Percentiles rank a stretch among this genome's conserved stretches.
Evolutionary conservation across 2,888 invertebrate genomes (phyloP).

Genomic region (Labia minor): DNA sequence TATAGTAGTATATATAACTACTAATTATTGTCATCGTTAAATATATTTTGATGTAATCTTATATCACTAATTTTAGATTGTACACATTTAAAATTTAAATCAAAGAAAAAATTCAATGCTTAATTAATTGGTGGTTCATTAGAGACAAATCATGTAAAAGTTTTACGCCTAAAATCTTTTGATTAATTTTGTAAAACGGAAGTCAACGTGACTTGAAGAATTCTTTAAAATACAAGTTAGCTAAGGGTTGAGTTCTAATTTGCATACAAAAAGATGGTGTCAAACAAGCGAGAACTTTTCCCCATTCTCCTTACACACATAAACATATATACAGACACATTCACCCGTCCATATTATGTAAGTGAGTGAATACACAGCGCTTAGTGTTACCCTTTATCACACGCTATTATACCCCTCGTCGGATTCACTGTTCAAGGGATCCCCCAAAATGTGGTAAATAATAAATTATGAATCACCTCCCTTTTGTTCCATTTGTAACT

Average conservation of each 20-base stretch:
- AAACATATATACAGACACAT: too few species aligned
- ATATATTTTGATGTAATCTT: too few species aligned
- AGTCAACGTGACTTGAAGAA: neutral
- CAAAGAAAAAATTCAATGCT: too few species aligned
- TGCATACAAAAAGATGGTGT: constrained; percentile 3
- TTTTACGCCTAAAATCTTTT: too few species aligned
- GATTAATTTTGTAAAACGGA: neutral
- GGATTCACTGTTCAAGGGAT: neutral
- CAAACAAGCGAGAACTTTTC: neutral
- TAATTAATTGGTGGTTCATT: too few species aligned
- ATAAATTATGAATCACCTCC: constrained; percentile 13
- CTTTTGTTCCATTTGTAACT: neutral
- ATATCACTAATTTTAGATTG: too few species aligned
- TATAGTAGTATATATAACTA: too few species aligned
- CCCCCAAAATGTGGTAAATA: constrained; percentile 4
- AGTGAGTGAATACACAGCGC: neutral
- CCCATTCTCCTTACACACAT: too few species aligned
- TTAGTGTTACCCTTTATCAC: constrained; percentile 8
- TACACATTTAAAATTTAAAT: too few species aligned
- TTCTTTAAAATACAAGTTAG: neutral
- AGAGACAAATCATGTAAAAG: too few species aligned
- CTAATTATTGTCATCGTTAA: too few species aligned
- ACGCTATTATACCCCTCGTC: constrained; percentile 2
- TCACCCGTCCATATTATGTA: neutral
- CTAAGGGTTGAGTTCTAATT: neutral